These are phyloP conservation scores for Halictus ligatus DNA, from an alignment of 2,888 invertebrate species.

Conservation along the genomic window DNA sequence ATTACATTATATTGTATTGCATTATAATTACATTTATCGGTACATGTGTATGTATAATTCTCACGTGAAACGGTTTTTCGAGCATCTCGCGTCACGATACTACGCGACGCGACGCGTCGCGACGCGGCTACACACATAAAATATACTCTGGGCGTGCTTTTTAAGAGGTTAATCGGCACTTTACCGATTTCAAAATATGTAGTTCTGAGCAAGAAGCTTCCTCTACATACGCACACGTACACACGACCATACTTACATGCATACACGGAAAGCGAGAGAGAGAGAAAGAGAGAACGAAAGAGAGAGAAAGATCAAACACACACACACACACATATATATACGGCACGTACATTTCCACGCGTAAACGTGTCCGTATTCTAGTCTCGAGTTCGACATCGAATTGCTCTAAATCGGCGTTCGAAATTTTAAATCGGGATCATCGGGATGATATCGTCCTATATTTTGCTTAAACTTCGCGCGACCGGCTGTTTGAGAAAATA, in stretches of 20 bases:
- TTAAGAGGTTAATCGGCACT: slow-evolving; percentile 67
- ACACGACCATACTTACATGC: slow-evolving; percentile 9
- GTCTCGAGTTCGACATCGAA: slow-evolving; percentile 30
- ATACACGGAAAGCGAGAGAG: background rate
- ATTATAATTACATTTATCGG: slow-evolving; percentile 49
- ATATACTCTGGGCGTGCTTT: slow-evolving; percentile 50
- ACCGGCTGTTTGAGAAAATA: background rate
- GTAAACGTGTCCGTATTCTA: slow-evolving; percentile 8
- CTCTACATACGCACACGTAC: slow-evolving; percentile 30
- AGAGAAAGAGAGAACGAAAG: background rate
- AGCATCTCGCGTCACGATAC: slow-evolving; percentile 33
- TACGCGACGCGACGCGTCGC: no score
- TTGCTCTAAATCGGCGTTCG: background rate
- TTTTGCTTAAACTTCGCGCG: background rate
- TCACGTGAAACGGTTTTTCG: slow-evolving; percentile 44
- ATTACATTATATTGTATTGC: slow-evolving; percentile 48
- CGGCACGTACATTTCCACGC: background rate
- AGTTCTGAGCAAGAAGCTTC: slow-evolving; percentile 52
- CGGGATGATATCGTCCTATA: background rate
- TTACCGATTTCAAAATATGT: slow-evolving; percentile 52
- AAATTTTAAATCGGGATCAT: background rate
- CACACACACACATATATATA: background rate
- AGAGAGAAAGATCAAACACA: background rate
- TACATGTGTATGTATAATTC: slow-evolving; percentile 47
- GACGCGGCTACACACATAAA: slow-evolving; percentile 4